phyloP scores from a whole-genome alignment of 92 coral and sea anemone genomes.

The Heteractis magnifica region DNA sequence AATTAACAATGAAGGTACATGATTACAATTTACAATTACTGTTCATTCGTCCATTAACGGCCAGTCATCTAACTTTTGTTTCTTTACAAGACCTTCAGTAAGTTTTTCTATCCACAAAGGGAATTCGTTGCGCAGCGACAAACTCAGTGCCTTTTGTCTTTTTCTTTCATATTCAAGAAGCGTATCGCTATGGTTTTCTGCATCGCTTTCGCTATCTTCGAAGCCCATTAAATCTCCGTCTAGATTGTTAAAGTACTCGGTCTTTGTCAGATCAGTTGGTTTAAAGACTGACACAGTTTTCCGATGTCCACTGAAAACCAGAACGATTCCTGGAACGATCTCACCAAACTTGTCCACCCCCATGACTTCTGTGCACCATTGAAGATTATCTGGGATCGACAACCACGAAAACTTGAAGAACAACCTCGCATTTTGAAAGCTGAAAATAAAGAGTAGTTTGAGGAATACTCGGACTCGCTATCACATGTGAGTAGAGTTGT shows the following conservation, averaged over 20 bases:
- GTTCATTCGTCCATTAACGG: constrained; percentile 47
- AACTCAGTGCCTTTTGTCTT: constrained; percentile 67
- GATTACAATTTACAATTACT: not conserved
- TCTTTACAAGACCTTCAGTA: constrained; percentile 76
- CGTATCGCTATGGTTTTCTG: constrained; percentile 41
- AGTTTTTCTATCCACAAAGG: constrained; percentile 84
- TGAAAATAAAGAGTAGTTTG: not conserved
- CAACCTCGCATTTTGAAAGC: constrained; percentile 37
- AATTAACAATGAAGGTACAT: too few relatives aligned
- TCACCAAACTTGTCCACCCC: constrained; percentile 84
- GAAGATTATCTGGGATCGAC: constrained; percentile 77
- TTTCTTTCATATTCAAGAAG: constrained; percentile 60
- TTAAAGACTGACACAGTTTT: constrained; percentile 77
- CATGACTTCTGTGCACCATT: constrained; percentile 98
- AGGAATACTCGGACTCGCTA: too few relatives aligned
- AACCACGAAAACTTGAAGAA: constrained; percentile 85
- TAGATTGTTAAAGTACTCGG: constrained; percentile 61
- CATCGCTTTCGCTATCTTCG: constrained; percentile 72
- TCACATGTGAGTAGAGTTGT: too few relatives aligned
- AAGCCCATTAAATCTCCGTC: constrained; percentile 79
- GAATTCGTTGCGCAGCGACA: constrained; percentile 61
- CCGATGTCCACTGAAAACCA: constrained; percentile 79
- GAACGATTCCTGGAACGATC: constrained; percentile 82
- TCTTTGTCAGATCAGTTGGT: constrained; percentile 55
- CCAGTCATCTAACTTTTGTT: constrained; percentile 74